These are phyloP conservation scores for Copidosoma aretas DNA, from an alignment of 2,888 invertebrate genomes.

Conservation along the genomic window DNA sequence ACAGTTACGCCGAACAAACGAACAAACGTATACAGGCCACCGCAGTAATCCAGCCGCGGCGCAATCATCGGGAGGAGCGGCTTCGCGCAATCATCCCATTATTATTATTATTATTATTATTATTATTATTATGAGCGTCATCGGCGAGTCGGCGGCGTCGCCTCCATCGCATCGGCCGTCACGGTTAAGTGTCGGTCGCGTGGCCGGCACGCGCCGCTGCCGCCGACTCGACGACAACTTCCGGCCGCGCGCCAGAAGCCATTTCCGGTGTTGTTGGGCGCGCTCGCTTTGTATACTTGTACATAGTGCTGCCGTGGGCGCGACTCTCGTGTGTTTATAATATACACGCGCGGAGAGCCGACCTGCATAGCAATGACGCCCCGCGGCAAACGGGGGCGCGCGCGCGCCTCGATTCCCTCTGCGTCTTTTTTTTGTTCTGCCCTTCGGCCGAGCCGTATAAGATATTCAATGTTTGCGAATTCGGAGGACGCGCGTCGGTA, in stretches of 20 bases:
- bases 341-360: too few relatives aligned
- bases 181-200: slow-evolving; percentile 49
- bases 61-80: not conserved
- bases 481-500: too few relatives aligned
- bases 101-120: too few relatives aligned
- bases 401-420: not conserved
- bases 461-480: too few relatives aligned
- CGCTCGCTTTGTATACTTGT: not conserved
- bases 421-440: too few relatives aligned
- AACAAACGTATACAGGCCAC: too few relatives aligned
- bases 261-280: slow-evolving; percentile 3
- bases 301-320: not conserved
- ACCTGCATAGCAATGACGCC: too few relatives aligned
- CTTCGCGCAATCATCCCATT: slow-evolving; percentile 47
- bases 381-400: not conserved
- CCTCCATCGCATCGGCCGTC: too few relatives aligned
- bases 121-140: slow-evolving; percentile 22
- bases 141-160: too few relatives aligned
- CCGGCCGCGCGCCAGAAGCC: slow-evolving; percentile 42
- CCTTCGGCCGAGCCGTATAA: too few relatives aligned
- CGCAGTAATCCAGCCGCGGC: not conserved
- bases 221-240: slow-evolving; percentile 50
- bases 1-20: too few relatives aligned
- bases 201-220: slow-evolving; percentile 54
- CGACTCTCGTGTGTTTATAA: not conserved